Percentiles rank a stretch among this genome's conserved stretches.
Evolutionary conservation across 2,888 invertebrate genomes (phyloP).

Genomic region (Synergus umbraculus): DNA sequence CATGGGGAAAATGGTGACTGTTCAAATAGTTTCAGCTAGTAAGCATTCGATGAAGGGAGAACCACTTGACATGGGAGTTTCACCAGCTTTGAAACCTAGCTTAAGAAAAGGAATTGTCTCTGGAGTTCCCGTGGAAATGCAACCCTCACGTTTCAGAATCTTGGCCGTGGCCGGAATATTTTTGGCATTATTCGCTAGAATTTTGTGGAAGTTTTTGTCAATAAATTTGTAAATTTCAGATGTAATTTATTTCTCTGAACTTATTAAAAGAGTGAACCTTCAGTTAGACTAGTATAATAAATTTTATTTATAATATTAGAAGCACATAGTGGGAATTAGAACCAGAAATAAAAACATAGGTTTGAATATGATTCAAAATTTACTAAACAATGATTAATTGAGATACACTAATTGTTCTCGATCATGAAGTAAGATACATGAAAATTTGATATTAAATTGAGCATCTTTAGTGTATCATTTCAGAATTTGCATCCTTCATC

Average conservation of each 20-base stretch:
- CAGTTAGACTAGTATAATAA: too few species aligned
- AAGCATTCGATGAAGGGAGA: constrained; percentile 90
- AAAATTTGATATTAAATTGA: constrained; percentile 20
- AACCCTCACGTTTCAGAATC: constrained; percentile 63
- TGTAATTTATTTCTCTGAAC: neutral
- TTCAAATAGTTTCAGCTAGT: constrained; percentile 83
- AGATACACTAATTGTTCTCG: constrained; percentile 19
- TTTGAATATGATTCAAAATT: constrained; percentile 40
- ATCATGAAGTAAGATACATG: constrained; percentile 3
- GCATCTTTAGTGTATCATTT: constrained; percentile 33
- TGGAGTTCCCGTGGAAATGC: constrained; percentile 73
- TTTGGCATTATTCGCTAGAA: constrained; percentile 67
- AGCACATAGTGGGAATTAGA: neutral
- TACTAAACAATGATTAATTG: constrained; percentile 30
- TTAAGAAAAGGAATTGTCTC: constrained; percentile 81
- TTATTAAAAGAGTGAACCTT: neutral
- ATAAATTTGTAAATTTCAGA: constrained; percentile 32
- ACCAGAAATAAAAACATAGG: constrained; percentile 25
- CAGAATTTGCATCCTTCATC: constrained; percentile 2
- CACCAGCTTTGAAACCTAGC: constrained; percentile 79
- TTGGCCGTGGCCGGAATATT: constrained; percentile 70
- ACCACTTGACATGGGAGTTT: constrained; percentile 78
- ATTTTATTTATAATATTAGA: neutral
- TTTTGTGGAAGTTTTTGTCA: constrained; percentile 72
- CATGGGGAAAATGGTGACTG: constrained; percentile 90